phyloP scores from a whole-genome alignment of 2,797 vertebrate genomes.

The Sus cebifrons region DNA sequence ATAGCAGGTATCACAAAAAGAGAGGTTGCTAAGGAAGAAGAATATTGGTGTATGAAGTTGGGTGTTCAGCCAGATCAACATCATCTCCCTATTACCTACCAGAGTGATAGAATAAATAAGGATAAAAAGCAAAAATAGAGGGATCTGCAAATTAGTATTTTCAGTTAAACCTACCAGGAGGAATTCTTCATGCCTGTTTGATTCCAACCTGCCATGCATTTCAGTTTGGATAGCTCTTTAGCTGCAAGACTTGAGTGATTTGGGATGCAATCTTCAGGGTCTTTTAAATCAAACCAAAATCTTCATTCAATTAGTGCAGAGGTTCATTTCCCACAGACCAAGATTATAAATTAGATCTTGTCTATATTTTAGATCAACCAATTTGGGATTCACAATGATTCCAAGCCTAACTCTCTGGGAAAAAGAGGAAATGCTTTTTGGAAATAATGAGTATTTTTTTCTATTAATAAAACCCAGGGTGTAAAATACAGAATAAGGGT shows the following conservation, averaged over 20 bases:
- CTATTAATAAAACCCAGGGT: background rate
- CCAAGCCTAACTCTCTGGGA: background rate
- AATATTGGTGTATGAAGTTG: constrained; percentile 85
- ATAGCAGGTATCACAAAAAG: constrained; percentile 72
- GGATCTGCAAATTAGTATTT: constrained; percentile 49
- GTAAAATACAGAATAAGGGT: background rate
- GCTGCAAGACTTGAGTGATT: background rate
- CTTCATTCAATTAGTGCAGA: background rate
- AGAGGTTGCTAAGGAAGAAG: constrained; percentile 86
- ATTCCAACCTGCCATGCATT: constrained; percentile 1
- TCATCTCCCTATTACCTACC: constrained; percentile 81
- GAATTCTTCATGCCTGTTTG: constrained; percentile 69
- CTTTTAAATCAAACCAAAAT: background rate
- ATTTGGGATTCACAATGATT: background rate
- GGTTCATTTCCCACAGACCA: background rate
- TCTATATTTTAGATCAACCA: background rate
- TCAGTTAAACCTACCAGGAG: constrained; percentile 82
- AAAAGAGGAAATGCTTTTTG: background rate
- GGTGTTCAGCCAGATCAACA: constrained; percentile 76
- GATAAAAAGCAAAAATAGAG: constrained; percentile 80
- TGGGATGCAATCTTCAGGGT: fast-evolving
- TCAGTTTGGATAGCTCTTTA: fast-evolving
- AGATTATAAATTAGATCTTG: background rate
- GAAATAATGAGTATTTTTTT: background rate
- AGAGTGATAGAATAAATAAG: constrained; percentile 79